These are phyloP conservation scores for Helicoverpa zea DNA, from an alignment of 1,140 invertebrate genomes.

Conservation along the genomic window DNA sequence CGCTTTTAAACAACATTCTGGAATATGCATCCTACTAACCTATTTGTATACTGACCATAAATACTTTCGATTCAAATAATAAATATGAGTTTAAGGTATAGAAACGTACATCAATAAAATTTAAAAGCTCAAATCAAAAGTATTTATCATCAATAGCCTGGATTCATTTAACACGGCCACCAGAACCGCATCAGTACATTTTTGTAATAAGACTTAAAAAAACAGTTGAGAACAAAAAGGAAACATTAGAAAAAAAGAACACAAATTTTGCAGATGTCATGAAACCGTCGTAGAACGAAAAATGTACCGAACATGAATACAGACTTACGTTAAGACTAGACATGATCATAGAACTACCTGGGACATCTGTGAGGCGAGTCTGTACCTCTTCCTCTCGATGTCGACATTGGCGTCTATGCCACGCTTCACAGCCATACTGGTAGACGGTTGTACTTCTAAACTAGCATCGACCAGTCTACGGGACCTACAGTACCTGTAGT, in stretches of 20 bases:
- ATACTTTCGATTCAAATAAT: conserved; percentile 36
- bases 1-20: conserved; percentile 23
- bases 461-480: conserved; percentile 74
- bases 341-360: conserved; percentile 78
- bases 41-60: conserved; percentile 18
- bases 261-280: neutral
- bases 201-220: conserved; percentile 12
- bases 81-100: conserved; percentile 12
- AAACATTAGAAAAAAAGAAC: no score
- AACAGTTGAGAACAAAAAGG: neutral
- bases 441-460: conserved; percentile 67
- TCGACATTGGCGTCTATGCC: conserved; percentile 69
- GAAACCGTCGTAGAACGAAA: neutral
- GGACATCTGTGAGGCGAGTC: conserved; percentile 72
- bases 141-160: conserved; percentile 19
- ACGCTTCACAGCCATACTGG: conserved; percentile 76
- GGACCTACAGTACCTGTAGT: conserved; percentile 73
- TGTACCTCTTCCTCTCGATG: conserved; percentile 76
- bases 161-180: conserved; percentile 7
- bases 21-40: conserved; percentile 38
- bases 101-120: conserved; percentile 18
- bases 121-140: conserved; percentile 33
- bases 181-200: neutral
- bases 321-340: conserved; percentile 58
- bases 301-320: neutral